phyloP scores from a whole-genome alignment of 1,140 invertebrate genomes.

The fruit fly (Drosophila melanogaster) region Release_6_plus_ISO1_MT NT_033777.3:16130501-16131000 shows the following conservation, averaged over 20 bases:
- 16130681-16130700: conserved; percentile 51
- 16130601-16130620: conserved; percentile 61
- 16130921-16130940: conserved; percentile 63
- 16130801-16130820: conserved; percentile 81
- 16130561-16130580: conserved; percentile 78
- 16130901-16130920: conserved; percentile 81
- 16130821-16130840: conserved; percentile 52
- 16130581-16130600: conserved; percentile 83
- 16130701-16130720: conserved; percentile 81
- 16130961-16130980: conserved; percentile 57
- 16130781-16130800: conserved; percentile 81
- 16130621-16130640: conserved; percentile 30
- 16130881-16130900: conserved; percentile 46
- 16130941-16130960: conserved; percentile 38
- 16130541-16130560: conserved; percentile 60
- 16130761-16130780: conserved; percentile 45
- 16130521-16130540: conserved; percentile 23
- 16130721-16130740: conserved; percentile 44
- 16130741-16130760: background rate
- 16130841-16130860: conserved; percentile 65
- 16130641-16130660: conserved; percentile 76
- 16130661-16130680: conserved; percentile 72
- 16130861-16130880: conserved; percentile 35
- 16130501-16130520: conserved; percentile 46
- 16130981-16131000: conserved; percentile 79